Conservation (phyloP, 1,140 invertebrate genomes). For the Mesaphorura yosii region DNA sequence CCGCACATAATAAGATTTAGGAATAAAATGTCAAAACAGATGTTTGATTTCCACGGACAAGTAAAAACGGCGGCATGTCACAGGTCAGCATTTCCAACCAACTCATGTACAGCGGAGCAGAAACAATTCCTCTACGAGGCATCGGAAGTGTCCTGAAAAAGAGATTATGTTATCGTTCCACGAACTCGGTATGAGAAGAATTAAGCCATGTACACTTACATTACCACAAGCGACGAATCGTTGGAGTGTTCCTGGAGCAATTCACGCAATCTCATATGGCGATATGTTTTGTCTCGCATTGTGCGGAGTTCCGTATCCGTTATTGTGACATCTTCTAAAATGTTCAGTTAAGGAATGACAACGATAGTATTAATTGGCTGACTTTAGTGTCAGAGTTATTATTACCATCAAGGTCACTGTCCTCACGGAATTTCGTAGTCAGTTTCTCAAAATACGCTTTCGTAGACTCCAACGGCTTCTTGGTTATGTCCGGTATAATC, state of each 20-base stretch:
- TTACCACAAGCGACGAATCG: conserved; percentile 76
- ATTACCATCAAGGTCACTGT: conserved; percentile 43
- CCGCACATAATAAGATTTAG: conserved; percentile 33
- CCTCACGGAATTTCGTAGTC: conserved; percentile 52
- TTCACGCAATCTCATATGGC: conserved; percentile 78
- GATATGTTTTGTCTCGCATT: conserved; percentile 78
- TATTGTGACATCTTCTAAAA: conserved; percentile 44
- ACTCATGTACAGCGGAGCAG: conserved; percentile 47
- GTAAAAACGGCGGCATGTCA: conserved; percentile 48
- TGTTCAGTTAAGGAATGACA: conserved; percentile 35
- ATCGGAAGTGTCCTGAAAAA: conserved; percentile 18
- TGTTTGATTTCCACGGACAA: conserved; percentile 50
- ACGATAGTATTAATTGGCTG: not conserved
- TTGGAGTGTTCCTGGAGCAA: conserved; percentile 71
- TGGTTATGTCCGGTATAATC: conserved; percentile 74
- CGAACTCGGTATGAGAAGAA: not conserved
- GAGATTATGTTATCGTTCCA: not conserved
- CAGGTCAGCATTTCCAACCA: conserved; percentile 49
- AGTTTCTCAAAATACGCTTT: conserved; percentile 65
- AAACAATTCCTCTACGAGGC: conserved; percentile 35
- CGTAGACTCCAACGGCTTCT: conserved; percentile 54
- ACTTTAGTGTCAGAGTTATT: conserved; percentile 33
- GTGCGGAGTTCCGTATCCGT: conserved; percentile 69
- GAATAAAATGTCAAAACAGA: conserved; percentile 54
- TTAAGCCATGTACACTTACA: conserved; percentile 48